Evolutionary conservation across 1,140 invertebrate genomes (phyloP).

Genomic region (Phenacoccus solenopsis): DNA sequence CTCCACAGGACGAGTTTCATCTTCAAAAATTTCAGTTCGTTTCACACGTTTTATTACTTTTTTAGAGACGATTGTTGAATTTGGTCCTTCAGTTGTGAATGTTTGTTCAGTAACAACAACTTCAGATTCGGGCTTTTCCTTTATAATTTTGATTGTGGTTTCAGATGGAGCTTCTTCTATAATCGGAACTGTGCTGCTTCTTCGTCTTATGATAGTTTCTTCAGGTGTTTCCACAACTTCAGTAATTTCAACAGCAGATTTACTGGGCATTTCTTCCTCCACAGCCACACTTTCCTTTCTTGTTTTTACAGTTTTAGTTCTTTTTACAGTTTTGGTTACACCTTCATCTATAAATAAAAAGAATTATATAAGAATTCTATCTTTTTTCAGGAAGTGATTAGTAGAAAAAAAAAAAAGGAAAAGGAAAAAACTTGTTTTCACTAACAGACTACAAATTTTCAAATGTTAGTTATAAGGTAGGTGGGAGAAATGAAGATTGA

Average conservation of each 20-base stretch:
- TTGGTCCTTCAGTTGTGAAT: neutral
- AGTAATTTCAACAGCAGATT: neutral
- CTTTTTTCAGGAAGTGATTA: too few relatives aligned
- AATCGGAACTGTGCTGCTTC: neutral
- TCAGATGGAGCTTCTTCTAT: neutral
- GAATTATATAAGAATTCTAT: too few relatives aligned
- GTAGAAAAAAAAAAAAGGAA: too few relatives aligned
- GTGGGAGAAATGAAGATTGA: too few relatives aligned
- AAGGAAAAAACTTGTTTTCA: too few relatives aligned
- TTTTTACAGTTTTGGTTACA: neutral
- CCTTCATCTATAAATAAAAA: neutral
- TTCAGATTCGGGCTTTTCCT: neutral
- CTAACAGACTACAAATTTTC: too few relatives aligned
- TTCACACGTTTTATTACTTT: neutral
- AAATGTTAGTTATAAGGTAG: too few relatives aligned
- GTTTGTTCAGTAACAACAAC: neutral
- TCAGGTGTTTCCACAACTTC: neutral
- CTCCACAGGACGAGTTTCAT: neutral
- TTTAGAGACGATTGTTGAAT: neutral
- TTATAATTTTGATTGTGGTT: neutral
- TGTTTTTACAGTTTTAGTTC: neutral
- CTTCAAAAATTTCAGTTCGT: constrained; percentile 18
- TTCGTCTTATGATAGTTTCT: neutral
- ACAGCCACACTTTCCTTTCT: neutral
- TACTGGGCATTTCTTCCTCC: neutral